Conservation (phyloP, 2,797 vertebrate species). For the Neomorphus geoffroyi region DNA sequence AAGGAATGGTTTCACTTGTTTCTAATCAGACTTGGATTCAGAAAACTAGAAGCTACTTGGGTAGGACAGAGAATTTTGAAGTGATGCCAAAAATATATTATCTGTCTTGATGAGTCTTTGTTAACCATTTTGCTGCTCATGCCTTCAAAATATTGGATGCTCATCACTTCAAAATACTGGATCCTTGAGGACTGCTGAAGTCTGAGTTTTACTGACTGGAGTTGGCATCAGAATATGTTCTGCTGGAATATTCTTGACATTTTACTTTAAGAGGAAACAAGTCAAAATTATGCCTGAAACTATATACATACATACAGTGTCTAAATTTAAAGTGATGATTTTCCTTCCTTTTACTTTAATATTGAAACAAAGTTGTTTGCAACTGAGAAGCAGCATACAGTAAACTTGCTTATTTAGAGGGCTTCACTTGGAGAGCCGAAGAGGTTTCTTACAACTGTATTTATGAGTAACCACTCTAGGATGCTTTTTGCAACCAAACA, state of each 20-base stretch:
- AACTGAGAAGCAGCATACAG: background rate
- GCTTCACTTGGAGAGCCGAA: background rate
- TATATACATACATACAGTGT: background rate
- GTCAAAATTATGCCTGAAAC: background rate
- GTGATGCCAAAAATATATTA: background rate
- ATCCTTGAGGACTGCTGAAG: background rate
- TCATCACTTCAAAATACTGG: background rate
- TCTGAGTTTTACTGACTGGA: background rate
- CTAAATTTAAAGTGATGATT: background rate
- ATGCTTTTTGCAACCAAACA: conserved; percentile 68
- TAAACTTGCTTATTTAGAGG: background rate
- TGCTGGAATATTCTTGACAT: background rate
- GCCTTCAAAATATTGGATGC: background rate
- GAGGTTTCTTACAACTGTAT: background rate
- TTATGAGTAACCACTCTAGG: conserved; percentile 44
- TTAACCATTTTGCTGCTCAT: background rate
- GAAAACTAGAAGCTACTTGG: background rate
- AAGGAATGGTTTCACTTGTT: background rate
- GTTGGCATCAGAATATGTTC: background rate
- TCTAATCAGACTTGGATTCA: background rate
- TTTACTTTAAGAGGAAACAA: background rate
- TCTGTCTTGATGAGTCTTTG: background rate
- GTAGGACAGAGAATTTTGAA: background rate
- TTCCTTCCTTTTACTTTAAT: background rate
- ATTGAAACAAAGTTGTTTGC: background rate